Evolutionary conservation across 2,113 vertebrate species (phyloP), one percentile per base, ranked within the genome.

Genomic region (Hepsetus odoe): DNA sequence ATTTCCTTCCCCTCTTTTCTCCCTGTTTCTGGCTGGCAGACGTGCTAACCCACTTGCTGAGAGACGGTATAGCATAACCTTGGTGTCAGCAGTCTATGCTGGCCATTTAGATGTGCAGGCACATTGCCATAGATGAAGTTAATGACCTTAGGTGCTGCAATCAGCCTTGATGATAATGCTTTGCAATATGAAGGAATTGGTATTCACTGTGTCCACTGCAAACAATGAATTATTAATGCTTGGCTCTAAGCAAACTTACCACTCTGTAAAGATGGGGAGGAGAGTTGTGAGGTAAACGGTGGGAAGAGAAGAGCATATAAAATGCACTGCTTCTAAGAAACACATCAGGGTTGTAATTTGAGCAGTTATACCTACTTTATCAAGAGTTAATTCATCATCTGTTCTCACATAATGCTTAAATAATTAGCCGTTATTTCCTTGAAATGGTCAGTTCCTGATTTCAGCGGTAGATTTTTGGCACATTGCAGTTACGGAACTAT

Each of bases 151-250:
- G 90, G 88, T 90, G 82, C 80, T 74, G 80, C 87, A 90, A 91
- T 91, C 87, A 87, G 90, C 85, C 85, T 85, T 88, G 88, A 92
- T 92, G 88, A 89, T 80, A 56, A 86, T 51, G 58, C 80, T 71
- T 80, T 76, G 80, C 85, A 87, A 89, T 90, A 92, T 89, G 84
- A 86, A 86, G 80, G 81, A 87, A 91, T 92, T 91, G 88, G 89
- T 91, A 92, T 93, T 92, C 93, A 89, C 84, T 85, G 86, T 88
- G 91, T 89, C 86, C 40, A 62, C 87, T 89, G 87, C 78, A 84
- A 82, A 83, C 81, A 72, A 92, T 94, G 90, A 93, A 94, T 94
- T 88, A 93, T 93, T 90, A 87, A 93, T 92, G 87, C 35, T 58
- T 85, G 46, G 88, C 89, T 91, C 80, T 81, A 80, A 91, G 90